Percentiles rank a stretch among this genome's conserved stretches.
Evolutionary conservation across 2,797 vertebrate species (phyloP).

Genomic region (Discoglossus pictus): DNA sequence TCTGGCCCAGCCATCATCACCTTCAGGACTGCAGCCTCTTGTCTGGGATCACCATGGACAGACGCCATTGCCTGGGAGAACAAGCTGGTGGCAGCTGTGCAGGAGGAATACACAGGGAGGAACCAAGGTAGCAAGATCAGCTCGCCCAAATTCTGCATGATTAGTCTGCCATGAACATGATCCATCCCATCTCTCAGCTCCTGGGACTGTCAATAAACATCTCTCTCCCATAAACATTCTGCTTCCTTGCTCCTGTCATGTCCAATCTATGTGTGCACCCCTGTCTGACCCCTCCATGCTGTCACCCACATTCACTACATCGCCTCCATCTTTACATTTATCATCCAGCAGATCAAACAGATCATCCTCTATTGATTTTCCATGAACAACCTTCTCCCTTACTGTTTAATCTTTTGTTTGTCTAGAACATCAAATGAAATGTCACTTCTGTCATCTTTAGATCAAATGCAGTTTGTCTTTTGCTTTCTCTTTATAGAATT

Average conservation of each 20-base stretch:
- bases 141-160: constrained; percentile 10
- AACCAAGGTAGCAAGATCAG: constrained; percentile 37
- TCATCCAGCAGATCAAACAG: not conserved
- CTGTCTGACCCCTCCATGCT: not conserved
- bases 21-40: not conserved
- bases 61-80: constrained; percentile 35
- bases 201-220: constrained; percentile 12
- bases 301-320: not conserved
- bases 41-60: constrained; percentile 20
- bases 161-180: not conserved
- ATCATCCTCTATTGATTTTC: not conserved
- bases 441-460: no score
- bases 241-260: constrained; percentile 1
- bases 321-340: not conserved
- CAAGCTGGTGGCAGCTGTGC: constrained; percentile 26
- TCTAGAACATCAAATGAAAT: no score
- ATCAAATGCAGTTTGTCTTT: no score
- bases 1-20: no score
- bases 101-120: constrained; percentile 24
- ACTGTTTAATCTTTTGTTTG: no score
- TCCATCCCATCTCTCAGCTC: not conserved
- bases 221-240: constrained; percentile 1
- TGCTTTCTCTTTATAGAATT: no score
- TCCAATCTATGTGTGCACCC: not conserved
- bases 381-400: no score